Evolutionary conservation across 2,888 invertebrate species (phyloP).

Genomic region (Drosophila phalerata): DNA sequence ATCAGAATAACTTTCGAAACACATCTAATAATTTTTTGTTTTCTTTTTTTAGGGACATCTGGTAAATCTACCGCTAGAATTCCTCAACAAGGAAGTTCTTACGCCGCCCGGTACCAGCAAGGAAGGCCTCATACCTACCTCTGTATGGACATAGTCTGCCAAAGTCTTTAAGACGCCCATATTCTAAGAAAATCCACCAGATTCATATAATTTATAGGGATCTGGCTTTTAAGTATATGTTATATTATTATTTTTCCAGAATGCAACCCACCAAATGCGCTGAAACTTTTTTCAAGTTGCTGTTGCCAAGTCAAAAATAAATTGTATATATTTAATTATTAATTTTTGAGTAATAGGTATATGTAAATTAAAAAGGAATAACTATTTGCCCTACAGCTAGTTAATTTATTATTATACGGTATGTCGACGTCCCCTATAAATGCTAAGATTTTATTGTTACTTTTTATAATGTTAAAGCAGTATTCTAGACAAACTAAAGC

Average conservation of each 20-base stretch:
- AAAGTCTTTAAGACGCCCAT: conserved; percentile 65
- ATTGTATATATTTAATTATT: conserved; percentile 29
- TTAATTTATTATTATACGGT: conserved; percentile 70
- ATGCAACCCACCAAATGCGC: conserved; percentile 73
- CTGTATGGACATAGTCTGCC: conserved; percentile 92
- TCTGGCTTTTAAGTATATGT: not conserved
- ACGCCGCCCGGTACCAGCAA: conserved; percentile 93
- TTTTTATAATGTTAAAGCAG: conserved; percentile 61
- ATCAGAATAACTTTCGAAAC: not conserved
- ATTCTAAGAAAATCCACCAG: conserved; percentile 22
- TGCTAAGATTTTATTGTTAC: conserved; percentile 62
- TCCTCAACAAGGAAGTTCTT: conserved; percentile 94
- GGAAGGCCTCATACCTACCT: conserved; percentile 96
- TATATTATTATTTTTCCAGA: conserved; percentile 6
- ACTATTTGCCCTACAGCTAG: conserved; percentile 36
- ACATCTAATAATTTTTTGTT: not conserved
- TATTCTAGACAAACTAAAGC: conserved; percentile 69
- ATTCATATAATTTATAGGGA: not conserved
- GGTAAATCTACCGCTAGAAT: conserved; percentile 95
- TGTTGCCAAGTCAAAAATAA: conserved; percentile 65
- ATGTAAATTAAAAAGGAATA: conserved; percentile 6
- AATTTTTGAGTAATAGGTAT: conserved; percentile 26
- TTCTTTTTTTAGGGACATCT: conserved; percentile 89
- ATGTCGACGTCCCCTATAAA: conserved; percentile 52
- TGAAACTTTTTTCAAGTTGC: conserved; percentile 46